Conservation (phyloP, 2,797 vertebrate genomes). For the Gymnoscopelus microlampas region DNA sequence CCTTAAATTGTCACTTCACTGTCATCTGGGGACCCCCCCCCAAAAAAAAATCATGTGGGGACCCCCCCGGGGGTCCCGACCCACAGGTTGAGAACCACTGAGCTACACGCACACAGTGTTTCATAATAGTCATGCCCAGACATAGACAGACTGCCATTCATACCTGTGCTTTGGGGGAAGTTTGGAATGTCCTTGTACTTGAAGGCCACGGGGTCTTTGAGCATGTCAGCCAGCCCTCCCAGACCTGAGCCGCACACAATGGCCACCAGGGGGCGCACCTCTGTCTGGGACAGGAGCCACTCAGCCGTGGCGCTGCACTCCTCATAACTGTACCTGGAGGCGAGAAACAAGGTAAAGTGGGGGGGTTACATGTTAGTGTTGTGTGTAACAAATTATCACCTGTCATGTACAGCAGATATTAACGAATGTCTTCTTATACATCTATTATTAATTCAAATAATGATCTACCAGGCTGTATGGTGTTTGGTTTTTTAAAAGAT, state of each 20-base stretch:
- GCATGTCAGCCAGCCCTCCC: constrained; percentile 81
- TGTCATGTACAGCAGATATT: no score
- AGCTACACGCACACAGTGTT: background rate
- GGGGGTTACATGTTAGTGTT: background rate
- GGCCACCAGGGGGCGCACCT: constrained; percentile 81
- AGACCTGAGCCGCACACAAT: constrained; percentile 91
- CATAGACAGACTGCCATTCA: background rate
- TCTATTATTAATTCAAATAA: no score
- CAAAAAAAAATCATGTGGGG: no score
- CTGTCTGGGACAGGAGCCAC: constrained; percentile 82
- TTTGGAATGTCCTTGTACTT: constrained; percentile 88
- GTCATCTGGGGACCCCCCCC: no score
- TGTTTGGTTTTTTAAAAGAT: no score
- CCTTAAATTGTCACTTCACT: no score
- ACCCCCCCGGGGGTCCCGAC: no score
- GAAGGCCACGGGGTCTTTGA: constrained; percentile 82
- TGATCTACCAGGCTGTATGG: no score
- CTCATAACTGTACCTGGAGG: constrained; percentile 76
- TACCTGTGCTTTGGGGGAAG: constrained; percentile 91
- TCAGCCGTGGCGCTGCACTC: constrained; percentile 81
- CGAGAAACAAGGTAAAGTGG: background rate
- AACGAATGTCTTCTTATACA: no score
- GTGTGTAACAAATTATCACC: no score
- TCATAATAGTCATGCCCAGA: background rate
- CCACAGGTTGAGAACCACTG: no score